Base-by-base conservation (phyloP, 2,888 invertebrate species). In the Orthonevra nobilis region DNA sequence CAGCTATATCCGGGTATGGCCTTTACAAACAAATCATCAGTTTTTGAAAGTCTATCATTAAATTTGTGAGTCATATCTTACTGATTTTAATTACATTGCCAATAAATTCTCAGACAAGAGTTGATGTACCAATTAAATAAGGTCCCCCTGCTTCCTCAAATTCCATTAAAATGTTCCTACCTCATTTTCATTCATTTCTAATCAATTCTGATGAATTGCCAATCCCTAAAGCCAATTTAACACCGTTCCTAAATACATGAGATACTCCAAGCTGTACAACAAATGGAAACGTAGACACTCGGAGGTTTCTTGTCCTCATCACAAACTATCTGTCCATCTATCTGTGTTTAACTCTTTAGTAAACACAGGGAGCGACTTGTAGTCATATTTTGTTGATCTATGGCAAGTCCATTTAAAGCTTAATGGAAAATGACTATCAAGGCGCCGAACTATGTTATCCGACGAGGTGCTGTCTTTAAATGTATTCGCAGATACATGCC, bases 351-450 rank as follows among this genome's bases (percentile, higher is more conserved):
- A 28, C 4, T 3, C 28, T 28, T 38, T 52, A 36, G 9, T 1
- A 52, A 12, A 56, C 42, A 34, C 34, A 32, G 40, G 20, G 10
- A 58, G 46, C 38, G 58, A 75, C 42, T 63, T 50, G 34, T 50
- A 75, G 44, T 56, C 42, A 58, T 3, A 23, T 58, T 56, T 52
- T 63, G 56, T 58, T 70, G 58, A 64, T 70, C 60, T 60, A 6
- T 23, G 58, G 58, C 63, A 64, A 63, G 52, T 64, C 63, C 63
- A 77, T 77, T 60, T 60, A 32, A 50, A 66, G 46, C 32, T 60
- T 48, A 75, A 69, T 63, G 56, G 20, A 70, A 72, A 72, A 77
- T 72, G 58, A 60, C 64, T 72, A 60, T 77, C 64, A 72, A 77
- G 40, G 72, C 77, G 72, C 77, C 77, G 46, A 74, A 52, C 15